A percentile compares a stretch with the other conserved stretches of the same genome.
Conservation (phyloP, 2,888 invertebrate genomes). For the Nomada ruficornis region DNA sequence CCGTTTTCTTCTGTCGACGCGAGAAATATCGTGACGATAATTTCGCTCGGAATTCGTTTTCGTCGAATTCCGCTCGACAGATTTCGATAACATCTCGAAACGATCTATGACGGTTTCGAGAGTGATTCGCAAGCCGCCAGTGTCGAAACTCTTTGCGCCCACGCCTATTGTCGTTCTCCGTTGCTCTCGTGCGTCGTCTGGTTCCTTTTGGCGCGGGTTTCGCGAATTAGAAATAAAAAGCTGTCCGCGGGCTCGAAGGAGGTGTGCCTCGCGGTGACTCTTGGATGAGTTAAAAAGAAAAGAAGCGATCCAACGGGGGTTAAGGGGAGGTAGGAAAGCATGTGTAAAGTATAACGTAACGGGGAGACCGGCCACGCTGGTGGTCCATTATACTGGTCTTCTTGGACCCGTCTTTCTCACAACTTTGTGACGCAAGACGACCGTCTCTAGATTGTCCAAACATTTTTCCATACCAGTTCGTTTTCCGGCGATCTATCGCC, state of each 20-base stretch:
- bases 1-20: too few species aligned
- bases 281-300: slow-evolving; percentile 50
- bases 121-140: not conserved
- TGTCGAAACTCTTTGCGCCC: slow-evolving; percentile 42
- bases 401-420: slow-evolving; percentile 45
- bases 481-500: not conserved
- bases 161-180: slow-evolving; percentile 41
- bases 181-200: not conserved
- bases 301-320: slow-evolving; percentile 34
- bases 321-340: slow-evolving; percentile 40
- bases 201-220: slow-evolving; percentile 17
- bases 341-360: slow-evolving; percentile 78
- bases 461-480: not conserved
- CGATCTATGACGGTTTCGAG: not conserved
- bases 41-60: too few species aligned
- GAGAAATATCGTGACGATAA: too few species aligned
- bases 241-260: slow-evolving; percentile 43
- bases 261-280: slow-evolving; percentile 49
- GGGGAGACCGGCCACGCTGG: slow-evolving; percentile 79
- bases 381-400: slow-evolving; percentile 77
- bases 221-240: slow-evolving; percentile 64
- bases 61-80: too few species aligned
- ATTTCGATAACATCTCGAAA: too few species aligned
- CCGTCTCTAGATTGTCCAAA: slow-evolving; percentile 5
- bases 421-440: slow-evolving; percentile 32